These are phyloP conservation scores for Pseudococcus longispinus DNA, from an alignment of 2,888 invertebrate genomes.

Conservation along the genomic window DNA sequence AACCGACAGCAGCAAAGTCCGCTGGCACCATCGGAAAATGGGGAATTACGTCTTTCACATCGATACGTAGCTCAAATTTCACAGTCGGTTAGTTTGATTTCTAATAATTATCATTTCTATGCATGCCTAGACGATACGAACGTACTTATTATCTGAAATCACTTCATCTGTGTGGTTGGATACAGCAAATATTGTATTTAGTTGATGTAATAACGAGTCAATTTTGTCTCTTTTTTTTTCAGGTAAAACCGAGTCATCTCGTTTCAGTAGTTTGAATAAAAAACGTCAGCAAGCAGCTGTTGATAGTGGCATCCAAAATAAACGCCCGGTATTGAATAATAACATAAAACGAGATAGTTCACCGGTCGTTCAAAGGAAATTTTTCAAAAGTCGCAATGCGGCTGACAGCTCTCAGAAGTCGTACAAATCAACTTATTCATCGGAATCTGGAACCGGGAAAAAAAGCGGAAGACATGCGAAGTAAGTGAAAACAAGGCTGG, in stretches of 20 bases:
- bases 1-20: constrained; percentile 86
- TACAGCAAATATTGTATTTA: background rate
- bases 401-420: constrained; percentile 49
- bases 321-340: constrained; percentile 54
- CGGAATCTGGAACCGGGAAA: constrained; percentile 48
- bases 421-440: constrained; percentile 56
- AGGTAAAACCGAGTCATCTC: constrained; percentile 57
- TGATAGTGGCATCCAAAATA: constrained; percentile 65
- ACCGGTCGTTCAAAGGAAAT: constrained; percentile 75
- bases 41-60: constrained; percentile 93
- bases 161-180: background rate
- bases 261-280: constrained; percentile 58
- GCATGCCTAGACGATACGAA: background rate
- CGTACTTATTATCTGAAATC: background rate
- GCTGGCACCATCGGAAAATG: constrained; percentile 92
- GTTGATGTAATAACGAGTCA: background rate
- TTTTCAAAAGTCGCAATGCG: constrained; percentile 85
- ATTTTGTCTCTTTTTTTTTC: constrained; percentile 12
- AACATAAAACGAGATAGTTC: constrained; percentile 63
- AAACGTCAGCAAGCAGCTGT: constrained; percentile 64
- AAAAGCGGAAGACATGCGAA: constrained; percentile 53
- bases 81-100: constrained; percentile 59
- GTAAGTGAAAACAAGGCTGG: background rate
- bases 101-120: background rate
- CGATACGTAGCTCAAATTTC: constrained; percentile 75